A percentile compares a stretch with the other conserved stretches of the same genome.
Evolutionary conservation across 2,113 vertebrate species (phyloP).

Genomic region (Equus przewalskii): DNA sequence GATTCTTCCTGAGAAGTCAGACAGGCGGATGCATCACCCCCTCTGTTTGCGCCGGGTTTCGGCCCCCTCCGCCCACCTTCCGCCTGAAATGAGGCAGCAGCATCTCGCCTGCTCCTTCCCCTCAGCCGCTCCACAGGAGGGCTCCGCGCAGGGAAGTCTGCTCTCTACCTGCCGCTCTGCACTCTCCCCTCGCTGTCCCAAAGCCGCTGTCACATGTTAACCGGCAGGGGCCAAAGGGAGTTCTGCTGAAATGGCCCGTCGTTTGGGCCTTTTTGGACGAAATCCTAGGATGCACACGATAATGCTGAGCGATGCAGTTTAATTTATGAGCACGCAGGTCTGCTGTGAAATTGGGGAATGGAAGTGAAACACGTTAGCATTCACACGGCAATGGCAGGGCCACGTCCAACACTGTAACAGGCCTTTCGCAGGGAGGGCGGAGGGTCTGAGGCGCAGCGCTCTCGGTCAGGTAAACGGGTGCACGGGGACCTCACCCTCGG

Average conservation of each 20-base stretch:
- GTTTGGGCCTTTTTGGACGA: conserved; percentile 85
- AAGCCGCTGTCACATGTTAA: conserved; percentile 74
- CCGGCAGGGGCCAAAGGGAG: conserved; percentile 80
- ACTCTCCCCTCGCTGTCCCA: not conserved
- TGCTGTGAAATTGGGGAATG: conserved; percentile 83
- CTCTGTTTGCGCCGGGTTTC: not conserved
- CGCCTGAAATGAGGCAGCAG: not conserved
- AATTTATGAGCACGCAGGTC: conserved; percentile 77
- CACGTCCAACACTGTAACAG: not conserved
- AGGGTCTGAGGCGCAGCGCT: not conserved
- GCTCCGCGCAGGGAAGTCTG: not conserved
- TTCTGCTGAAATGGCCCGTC: conserved; percentile 83
- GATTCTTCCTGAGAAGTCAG: not conserved
- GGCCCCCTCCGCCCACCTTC: accelerated
- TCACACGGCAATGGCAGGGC: not conserved
- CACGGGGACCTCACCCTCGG: not conserved
- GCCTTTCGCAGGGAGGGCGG: not conserved
- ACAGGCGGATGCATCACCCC: no score
- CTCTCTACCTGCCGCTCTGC: not conserved
- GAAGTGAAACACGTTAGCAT: conserved; percentile 61
- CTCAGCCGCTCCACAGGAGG: not conserved
- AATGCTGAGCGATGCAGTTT: conserved; percentile 84
- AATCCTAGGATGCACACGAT: conserved; percentile 81
- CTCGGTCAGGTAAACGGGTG: not conserved
- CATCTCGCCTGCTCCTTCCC: not conserved